These are phyloP conservation scores for Polypterus senegalus DNA, from an alignment of 2,113 vertebrate species.

Conservation along the genomic window DNA sequence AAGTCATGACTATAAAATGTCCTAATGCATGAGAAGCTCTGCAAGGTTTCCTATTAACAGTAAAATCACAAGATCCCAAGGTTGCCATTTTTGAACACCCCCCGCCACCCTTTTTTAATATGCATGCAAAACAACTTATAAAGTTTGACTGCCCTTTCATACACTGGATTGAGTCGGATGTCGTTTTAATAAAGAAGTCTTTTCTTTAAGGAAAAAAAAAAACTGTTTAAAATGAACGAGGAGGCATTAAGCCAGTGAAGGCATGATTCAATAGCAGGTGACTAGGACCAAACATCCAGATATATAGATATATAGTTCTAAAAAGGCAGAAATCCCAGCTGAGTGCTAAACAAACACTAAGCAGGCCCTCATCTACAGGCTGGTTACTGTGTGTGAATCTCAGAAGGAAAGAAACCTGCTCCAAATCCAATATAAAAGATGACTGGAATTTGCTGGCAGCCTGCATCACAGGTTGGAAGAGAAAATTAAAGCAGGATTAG, in stretches of 20 bases:
- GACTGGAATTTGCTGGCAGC: slow-evolving; percentile 77
- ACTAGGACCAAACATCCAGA: slow-evolving; percentile 47
- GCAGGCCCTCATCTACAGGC: slow-evolving; percentile 70
- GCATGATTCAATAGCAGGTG: slow-evolving; percentile 78
- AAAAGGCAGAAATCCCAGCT: slow-evolving; percentile 81
- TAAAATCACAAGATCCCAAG: no score
- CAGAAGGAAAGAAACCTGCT: slow-evolving; percentile 60
- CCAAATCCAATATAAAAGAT: slow-evolving; percentile 70
- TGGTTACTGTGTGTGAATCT: slow-evolving; percentile 98
- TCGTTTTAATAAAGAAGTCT: slow-evolving; percentile 97
- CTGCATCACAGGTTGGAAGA: slow-evolving; percentile 81
- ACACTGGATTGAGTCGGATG: slow-evolving; percentile 68
- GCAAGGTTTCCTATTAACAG: no score
- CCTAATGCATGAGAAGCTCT: no score
- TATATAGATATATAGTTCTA: not conserved
- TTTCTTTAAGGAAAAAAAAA: slow-evolving; percentile 55
- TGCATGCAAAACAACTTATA: slow-evolving; percentile 56
- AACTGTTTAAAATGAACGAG: slow-evolving; percentile 91
- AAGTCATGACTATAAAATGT: no score
- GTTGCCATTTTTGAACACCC: slow-evolving; percentile 20
- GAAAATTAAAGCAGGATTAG: slow-evolving; percentile 97
- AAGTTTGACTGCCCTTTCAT: slow-evolving; percentile 64
- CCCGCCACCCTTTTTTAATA: slow-evolving; percentile 56
- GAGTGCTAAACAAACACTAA: slow-evolving; percentile 97
- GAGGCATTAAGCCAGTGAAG: slow-evolving; percentile 81